phyloP scores from a whole-genome alignment of 2,888 invertebrate genomes.

The Leptinotarsa peninsularis region DNA sequence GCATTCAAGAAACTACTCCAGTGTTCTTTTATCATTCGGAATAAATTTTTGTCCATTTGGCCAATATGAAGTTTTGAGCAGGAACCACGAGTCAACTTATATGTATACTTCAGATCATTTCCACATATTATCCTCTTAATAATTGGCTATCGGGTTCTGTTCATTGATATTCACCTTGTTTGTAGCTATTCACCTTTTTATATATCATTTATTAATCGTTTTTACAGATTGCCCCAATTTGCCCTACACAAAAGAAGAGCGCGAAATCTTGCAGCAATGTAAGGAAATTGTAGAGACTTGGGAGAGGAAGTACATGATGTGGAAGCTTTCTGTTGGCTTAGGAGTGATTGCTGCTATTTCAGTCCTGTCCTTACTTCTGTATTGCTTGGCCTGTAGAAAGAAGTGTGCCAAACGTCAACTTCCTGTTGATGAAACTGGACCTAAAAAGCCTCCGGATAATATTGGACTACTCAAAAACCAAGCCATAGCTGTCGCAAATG shows the following conservation, averaged over 20 bases:
- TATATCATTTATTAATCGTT: no score
- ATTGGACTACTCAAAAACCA: not conserved
- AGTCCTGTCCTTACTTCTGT: not conserved
- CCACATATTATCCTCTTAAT: no score
- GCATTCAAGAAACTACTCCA: no score
- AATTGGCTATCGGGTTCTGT: no score
- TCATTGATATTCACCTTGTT: no score
- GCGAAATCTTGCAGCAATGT: not conserved
- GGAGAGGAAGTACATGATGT: not conserved
- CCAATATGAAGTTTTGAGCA: no score
- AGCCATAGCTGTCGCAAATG: not conserved
- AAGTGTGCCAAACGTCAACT: not conserved
- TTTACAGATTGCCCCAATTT: not conserved
- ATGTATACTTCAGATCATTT: no score
- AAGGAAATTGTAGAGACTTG: not conserved
- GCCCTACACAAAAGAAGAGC: not conserved
- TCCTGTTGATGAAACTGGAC: not conserved
- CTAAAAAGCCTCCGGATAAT: slow-evolving; percentile 3
- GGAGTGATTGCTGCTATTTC: not conserved
- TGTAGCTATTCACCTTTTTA: no score
- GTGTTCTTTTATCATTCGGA: no score
- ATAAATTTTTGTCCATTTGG: no score
- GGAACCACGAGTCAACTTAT: no score
- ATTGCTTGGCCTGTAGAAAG: not conserved
- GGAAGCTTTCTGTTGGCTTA: not conserved